Conservation (phyloP, 2,113 vertebrate species). For the Ellobius talpinus region DNA sequence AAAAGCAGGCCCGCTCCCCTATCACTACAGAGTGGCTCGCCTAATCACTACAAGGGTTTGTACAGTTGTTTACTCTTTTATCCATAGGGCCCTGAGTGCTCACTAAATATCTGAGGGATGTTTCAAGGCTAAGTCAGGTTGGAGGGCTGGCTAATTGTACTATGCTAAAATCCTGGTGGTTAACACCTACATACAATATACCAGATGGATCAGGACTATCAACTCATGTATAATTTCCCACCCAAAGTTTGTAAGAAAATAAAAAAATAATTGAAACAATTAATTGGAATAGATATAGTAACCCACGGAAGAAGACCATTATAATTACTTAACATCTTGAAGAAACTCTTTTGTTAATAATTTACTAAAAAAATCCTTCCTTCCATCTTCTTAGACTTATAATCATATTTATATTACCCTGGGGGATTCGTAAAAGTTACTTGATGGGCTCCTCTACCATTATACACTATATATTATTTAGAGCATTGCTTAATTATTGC, state of each 20-base stretch:
- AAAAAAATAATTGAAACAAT: slow-evolving; percentile 31
- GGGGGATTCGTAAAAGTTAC: neutral
- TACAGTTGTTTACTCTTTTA: neutral
- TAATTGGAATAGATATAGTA: neutral
- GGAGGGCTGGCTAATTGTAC: neutral
- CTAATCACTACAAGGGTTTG: no score
- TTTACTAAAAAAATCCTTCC: neutral
- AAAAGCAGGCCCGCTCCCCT: no score
- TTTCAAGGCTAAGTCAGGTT: neutral
- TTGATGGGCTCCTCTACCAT: neutral
- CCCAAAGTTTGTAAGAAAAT: neutral
- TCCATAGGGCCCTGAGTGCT: neutral
- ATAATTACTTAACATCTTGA: slow-evolving; percentile 13
- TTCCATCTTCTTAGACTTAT: slow-evolving; percentile 35
- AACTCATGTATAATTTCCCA: neutral
- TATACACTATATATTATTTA: slow-evolving; percentile 16
- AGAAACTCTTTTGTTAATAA: slow-evolving; percentile 19
- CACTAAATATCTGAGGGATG: neutral
- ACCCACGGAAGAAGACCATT: neutral
- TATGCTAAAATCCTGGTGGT: neutral
- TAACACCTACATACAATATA: neutral
- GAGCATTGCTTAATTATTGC: slow-evolving; percentile 57
- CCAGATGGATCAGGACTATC: neutral
- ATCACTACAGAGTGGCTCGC: no score
- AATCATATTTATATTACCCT: slow-evolving; percentile 5